Conservation (phyloP, 2,888 invertebrate species). For the Stomorhina lunata region DNA sequence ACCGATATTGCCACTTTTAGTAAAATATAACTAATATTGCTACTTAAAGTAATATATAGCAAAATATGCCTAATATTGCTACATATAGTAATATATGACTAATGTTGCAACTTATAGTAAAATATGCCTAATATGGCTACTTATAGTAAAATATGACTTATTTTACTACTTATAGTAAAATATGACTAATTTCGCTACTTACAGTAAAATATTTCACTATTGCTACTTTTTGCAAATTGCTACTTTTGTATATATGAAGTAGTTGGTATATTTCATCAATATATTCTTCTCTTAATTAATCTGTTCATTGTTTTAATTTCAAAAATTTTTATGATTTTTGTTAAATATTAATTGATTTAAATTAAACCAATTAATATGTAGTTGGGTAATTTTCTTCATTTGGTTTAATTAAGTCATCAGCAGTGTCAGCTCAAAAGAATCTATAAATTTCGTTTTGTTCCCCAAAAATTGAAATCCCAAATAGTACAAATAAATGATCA, state of each 20-base stretch:
- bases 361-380: conserved; percentile 47
- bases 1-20: too few relatives aligned
- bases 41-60: too few relatives aligned
- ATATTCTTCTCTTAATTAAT: background rate
- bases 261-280: background rate
- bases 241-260: background rate
- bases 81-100: too few relatives aligned
- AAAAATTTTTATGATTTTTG: background rate
- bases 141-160: too few relatives aligned
- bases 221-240: too few relatives aligned
- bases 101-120: background rate
- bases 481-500: background rate
- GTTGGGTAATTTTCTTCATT: background rate
- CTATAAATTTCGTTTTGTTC: background rate
- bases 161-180: too few relatives aligned
- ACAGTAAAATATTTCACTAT: too few relatives aligned
- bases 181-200: too few relatives aligned
- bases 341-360: conserved; percentile 44
- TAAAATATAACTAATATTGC: too few relatives aligned
- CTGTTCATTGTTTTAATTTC: background rate
- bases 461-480: conserved; percentile 25
- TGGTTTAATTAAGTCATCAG: background rate
- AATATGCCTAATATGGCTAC: background rate
- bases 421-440: background rate
- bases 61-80: too few relatives aligned